Conservation (phyloP, 2,113 vertebrate genomes). For the Pelobates fuscus region DNA sequence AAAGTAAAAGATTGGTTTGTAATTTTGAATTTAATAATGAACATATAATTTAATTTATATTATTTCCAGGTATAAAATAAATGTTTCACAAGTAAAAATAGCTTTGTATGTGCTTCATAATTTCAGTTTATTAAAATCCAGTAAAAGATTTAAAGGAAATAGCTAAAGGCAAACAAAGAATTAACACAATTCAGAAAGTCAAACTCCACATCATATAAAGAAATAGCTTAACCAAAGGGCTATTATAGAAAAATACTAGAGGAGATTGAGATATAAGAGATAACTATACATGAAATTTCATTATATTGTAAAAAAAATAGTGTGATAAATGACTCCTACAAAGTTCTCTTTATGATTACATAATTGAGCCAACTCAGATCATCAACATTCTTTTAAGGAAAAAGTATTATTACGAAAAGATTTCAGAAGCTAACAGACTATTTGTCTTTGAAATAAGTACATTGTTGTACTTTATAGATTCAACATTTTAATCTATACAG, state of each 20-base stretch:
- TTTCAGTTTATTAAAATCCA: neutral
- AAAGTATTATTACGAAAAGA: too few relatives aligned
- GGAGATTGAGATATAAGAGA: constrained; percentile 4
- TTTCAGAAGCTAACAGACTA: too few relatives aligned
- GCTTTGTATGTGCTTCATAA: neutral
- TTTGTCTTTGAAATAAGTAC: too few relatives aligned
- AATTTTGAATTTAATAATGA: too few relatives aligned
- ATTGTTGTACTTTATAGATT: too few relatives aligned
- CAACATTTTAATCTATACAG: too few relatives aligned
- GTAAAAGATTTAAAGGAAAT: neutral
- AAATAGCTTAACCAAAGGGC: constrained; percentile 3
- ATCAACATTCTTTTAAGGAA: too few relatives aligned
- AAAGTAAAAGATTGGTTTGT: too few relatives aligned
- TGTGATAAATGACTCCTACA: neutral
- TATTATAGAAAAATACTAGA: neutral
- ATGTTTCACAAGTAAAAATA: neutral
- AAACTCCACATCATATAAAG: neutral
- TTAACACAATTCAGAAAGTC: neutral
- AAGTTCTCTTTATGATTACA: neutral
- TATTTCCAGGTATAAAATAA: neutral
- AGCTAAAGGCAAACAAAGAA: neutral
- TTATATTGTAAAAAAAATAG: neutral
- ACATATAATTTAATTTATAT: too few relatives aligned
- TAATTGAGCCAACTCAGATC: neutral
- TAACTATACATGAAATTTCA: constrained; percentile 12